phyloP scores from a whole-genome alignment of 2,797 vertebrate species.

The Sandelia bainsii region DNA sequence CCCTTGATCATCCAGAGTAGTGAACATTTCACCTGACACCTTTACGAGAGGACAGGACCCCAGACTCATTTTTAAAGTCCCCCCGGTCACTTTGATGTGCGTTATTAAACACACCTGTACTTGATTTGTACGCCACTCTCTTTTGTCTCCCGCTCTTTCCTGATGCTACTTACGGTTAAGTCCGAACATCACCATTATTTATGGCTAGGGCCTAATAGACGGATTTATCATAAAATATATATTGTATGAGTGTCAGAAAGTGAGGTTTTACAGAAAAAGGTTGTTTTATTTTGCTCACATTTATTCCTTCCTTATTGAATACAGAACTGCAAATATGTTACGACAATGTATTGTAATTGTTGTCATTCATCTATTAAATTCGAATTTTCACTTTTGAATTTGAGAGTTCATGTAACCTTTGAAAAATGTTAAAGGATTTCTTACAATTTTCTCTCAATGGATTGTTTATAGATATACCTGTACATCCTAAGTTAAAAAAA shows the following conservation, averaged over 20 bases:
- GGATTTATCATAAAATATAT: constrained; percentile 64
- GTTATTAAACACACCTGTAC: constrained; percentile 89
- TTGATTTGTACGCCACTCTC: constrained; percentile 84
- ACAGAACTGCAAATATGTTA: neutral
- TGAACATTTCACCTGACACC: constrained; percentile 87
- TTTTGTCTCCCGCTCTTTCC: constrained; percentile 63
- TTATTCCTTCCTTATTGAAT: neutral
- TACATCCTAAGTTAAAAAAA: neutral
- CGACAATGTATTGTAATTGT: neutral
- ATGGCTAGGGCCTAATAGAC: constrained; percentile 75
- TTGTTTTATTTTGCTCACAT: neutral
- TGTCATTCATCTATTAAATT: neutral
- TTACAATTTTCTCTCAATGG: neutral
- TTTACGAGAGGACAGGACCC: constrained; percentile 87
- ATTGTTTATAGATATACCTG: neutral
- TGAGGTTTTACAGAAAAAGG: constrained; percentile 37
- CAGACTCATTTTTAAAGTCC: constrained; percentile 74
- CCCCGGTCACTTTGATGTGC: constrained; percentile 86
- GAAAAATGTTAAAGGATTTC: too few relatives aligned
- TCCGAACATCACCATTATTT: constrained; percentile 83
- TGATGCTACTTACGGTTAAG: constrained; percentile 44
- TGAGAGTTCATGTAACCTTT: neutral
- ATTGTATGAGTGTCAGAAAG: constrained; percentile 11
- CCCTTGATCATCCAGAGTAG: constrained; percentile 86
- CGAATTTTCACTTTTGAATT: constrained; percentile 9